These are phyloP conservation scores for Manacus vitellinus DNA, from an alignment of 2,113 vertebrate genomes.

Conservation along the genomic window DNA sequence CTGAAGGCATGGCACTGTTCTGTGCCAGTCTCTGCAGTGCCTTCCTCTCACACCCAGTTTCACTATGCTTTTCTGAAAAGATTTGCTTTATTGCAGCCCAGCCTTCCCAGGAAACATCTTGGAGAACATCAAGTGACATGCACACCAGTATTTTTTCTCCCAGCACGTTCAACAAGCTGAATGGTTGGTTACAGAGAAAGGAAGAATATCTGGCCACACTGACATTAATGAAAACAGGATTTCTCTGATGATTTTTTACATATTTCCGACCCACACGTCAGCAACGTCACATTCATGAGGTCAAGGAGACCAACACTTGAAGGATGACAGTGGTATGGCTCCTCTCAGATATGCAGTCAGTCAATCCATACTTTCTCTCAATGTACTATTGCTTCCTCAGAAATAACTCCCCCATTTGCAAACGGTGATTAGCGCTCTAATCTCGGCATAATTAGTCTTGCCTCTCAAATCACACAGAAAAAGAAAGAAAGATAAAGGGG, in stretches of 20 bases:
- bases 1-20: background rate
- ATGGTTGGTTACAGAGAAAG: background rate
- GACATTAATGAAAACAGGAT: background rate
- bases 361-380: background rate
- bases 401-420: constrained; percentile 16
- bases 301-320: background rate
- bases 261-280: background rate
- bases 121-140: background rate
- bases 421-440: constrained; percentile 10
- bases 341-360: background rate
- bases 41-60: background rate
- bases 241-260: background rate
- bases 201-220: background rate
- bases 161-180: background rate
- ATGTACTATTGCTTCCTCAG: background rate
- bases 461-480: background rate
- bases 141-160: background rate
- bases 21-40: background rate
- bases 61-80: background rate
- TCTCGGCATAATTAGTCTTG: constrained; percentile 16
- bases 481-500: background rate
- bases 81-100: background rate
- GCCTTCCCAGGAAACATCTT: fast-evolving
- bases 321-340: background rate
- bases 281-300: background rate